Conservation (phyloP, 2,113 vertebrate genomes). For the Tangachromis dhanisi region DNA sequence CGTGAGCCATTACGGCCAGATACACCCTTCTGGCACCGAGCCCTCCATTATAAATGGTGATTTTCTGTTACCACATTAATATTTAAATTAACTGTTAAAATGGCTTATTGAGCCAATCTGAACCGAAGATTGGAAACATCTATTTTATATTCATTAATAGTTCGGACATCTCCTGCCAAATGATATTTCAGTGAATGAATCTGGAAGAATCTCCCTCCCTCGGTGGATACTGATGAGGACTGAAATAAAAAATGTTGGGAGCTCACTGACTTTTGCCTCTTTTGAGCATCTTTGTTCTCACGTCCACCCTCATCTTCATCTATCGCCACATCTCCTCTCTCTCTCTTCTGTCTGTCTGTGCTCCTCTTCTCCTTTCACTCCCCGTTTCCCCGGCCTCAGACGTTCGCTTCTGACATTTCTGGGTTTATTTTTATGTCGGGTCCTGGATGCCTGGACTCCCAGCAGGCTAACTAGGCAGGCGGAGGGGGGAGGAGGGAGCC, state of each 20-base stretch:
- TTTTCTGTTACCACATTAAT: slow-evolving; percentile 35
- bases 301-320: neutral
- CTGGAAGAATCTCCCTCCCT: neutral
- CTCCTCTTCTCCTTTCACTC: neutral
- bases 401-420: slow-evolving; percentile 64
- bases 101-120: slow-evolving; percentile 31
- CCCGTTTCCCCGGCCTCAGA: neutral
- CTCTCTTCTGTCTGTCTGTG: neutral
- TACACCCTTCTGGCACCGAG: slow-evolving; percentile 4
- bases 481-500: neutral
- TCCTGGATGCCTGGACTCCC: slow-evolving; percentile 22
- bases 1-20: neutral
- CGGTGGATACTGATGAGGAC: neutral
- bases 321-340: neutral
- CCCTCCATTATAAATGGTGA: slow-evolving; percentile 12
- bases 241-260: neutral
- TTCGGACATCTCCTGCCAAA: slow-evolving; percentile 12
- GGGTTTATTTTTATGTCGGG: slow-evolving; percentile 78
- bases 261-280: neutral
- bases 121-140: slow-evolving; percentile 30
- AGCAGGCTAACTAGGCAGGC: neutral
- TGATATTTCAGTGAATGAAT: neutral
- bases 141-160: slow-evolving; percentile 33
- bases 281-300: neutral
- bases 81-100: slow-evolving; percentile 47